Evolutionary conservation across 2,113 vertebrate species (phyloP), one percentile per base, ranked within the genome.

Genomic region (Halichoeres trimaculatus): DNA sequence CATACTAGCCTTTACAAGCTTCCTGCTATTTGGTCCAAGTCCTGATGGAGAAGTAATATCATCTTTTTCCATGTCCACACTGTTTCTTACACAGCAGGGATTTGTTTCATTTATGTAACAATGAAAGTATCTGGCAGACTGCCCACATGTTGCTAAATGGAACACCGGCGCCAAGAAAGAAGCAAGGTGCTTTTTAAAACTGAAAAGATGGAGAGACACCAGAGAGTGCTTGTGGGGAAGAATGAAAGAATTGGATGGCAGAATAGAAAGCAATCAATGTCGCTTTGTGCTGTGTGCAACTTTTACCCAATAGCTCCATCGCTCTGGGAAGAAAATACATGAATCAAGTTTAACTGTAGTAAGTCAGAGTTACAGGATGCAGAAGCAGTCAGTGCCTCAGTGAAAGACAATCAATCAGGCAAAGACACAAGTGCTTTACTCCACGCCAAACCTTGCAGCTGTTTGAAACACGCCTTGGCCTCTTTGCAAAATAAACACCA

Each of bases 71-170:
- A 76, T 88, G 90, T 89, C 81, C 88, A 85, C 80, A 88, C 81
- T 77, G 61, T 85, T 84, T 88, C 74, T 55, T 72, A 76, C 85
- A 92, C 87, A 84, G 79, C 76, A 20, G 86, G 86, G 82, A 87
- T 90, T 88, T 87, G 86, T 90, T 90, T 91, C 80, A 90, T 92
- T 90, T 86, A 87, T 89, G 84, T 88, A 84, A 87, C 87, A 85
- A 89, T 87, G 78, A 85, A 85, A 77, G 74, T 76, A 78, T 64
- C 77, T 91, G 88, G 88, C 87, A 75, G 24, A 69, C 61, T 68
- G 82, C 84, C 89, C 75, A 59, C 58, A 48, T 81, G 83, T 78
- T 81, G 76, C 82, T 89, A 84, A 91, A 90, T 87, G 78, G 76
- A 88, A 86, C 71, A 52, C 70, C n/a, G 47, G 72, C n/a, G 65